A percentile compares a stretch with the other conserved stretches of the same genome.
Evolutionary conservation across 2,888 invertebrate species (phyloP).

Genomic region (Hirtodrosophila histrioides): DNA sequence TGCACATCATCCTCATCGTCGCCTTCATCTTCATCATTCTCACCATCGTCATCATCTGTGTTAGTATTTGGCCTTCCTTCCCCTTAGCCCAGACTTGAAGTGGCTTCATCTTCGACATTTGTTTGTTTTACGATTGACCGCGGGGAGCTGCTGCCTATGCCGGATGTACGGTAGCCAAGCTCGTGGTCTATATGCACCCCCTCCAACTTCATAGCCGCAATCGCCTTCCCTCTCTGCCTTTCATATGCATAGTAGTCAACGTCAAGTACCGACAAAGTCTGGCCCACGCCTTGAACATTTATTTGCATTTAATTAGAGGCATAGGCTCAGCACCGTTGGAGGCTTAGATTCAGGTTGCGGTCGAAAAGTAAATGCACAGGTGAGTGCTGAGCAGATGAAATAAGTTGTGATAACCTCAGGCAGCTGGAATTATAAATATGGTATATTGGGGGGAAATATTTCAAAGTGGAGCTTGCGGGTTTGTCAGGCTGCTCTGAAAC

Average conservation of each 20-base stretch:
- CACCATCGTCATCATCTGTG: background rate
- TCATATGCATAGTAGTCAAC: background rate
- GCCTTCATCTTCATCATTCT: background rate
- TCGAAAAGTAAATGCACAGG: too few species aligned
- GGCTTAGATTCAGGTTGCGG: too few species aligned
- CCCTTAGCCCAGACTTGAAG: background rate
- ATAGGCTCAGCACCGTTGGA: too few species aligned
- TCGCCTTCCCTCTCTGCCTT: background rate
- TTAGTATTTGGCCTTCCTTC: constrained; percentile 1
- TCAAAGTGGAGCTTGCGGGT: too few species aligned
- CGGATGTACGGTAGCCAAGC: constrained; percentile 11
- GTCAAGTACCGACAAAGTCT: too few species aligned
- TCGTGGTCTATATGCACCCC: background rate
- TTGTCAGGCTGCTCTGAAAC: too few species aligned
- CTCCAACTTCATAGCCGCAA: background rate
- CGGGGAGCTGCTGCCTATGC: constrained; percentile 6
- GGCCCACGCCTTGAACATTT: constrained; percentile 55
- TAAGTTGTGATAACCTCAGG: too few species aligned
- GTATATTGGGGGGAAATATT: too few species aligned
- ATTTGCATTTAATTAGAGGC: constrained; percentile 38
- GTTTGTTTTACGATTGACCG: constrained; percentile 20
- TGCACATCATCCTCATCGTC: background rate
- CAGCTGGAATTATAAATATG: too few species aligned
- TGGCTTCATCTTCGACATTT: constrained; percentile 8
- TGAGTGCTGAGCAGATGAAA: too few species aligned